A percentile compares a stretch with the other conserved stretches of the same genome.
phyloP scores from a whole-genome alignment of 2,113 vertebrate species.

The Silurus asotus region DNA sequence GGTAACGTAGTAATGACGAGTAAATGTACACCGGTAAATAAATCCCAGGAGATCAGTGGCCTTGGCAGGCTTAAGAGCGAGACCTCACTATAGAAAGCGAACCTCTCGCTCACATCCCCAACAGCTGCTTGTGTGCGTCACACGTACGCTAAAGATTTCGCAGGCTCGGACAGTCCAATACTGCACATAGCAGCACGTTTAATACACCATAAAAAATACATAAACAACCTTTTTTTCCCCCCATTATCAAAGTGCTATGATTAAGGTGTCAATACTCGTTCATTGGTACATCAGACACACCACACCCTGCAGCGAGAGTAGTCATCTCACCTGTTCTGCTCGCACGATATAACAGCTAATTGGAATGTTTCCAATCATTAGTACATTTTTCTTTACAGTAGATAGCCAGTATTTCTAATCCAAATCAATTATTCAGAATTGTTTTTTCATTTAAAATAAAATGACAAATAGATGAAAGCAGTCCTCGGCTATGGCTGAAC shows the following conservation, averaged over 20 bases:
- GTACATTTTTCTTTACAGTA: not conserved
- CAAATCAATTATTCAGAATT: too few relatives aligned
- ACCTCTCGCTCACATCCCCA: slow-evolving; percentile 18
- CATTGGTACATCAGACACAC: not conserved
- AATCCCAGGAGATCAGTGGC: slow-evolving; percentile 27
- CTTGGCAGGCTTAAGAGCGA: slow-evolving; percentile 32
- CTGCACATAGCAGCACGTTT: not conserved
- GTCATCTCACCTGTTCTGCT: not conserved
- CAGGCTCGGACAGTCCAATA: not conserved
- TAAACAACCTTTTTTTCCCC: too few relatives aligned
- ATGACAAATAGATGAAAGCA: too few relatives aligned
- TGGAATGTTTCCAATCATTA: not conserved
- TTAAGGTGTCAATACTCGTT: not conserved
- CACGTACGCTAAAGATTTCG: not conserved
- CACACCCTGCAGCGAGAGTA: not conserved
- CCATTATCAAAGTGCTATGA: not conserved
- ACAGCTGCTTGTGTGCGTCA: slow-evolving; percentile 42
- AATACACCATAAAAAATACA: not conserved
- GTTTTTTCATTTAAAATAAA: too few relatives aligned
- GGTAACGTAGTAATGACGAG: slow-evolving; percentile 49
- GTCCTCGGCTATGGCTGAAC: not conserved
- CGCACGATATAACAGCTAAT: not conserved
- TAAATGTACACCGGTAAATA: slow-evolving; percentile 57
- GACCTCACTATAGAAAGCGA: slow-evolving; percentile 34
- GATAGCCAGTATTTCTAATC: too few relatives aligned